phyloP scores from a whole-genome alignment of 1,140 invertebrate genomes.

The Polypedilum vanderplanki region DNA sequence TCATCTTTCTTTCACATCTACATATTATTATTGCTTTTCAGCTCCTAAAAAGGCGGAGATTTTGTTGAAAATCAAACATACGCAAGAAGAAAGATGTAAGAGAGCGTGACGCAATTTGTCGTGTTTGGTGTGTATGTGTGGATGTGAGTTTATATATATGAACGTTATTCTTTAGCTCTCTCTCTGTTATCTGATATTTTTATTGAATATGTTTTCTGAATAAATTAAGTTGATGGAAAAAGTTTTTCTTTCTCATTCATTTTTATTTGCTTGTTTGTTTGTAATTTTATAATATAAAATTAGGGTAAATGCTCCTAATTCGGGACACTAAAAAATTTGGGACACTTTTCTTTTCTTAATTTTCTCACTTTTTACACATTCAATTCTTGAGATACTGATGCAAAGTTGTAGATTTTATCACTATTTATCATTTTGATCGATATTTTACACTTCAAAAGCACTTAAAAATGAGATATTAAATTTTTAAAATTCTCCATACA shows the following conservation, averaged over 20 bases:
- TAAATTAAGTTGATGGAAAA: constrained; percentile 28
- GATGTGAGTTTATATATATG: too few species aligned
- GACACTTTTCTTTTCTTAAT: too few species aligned
- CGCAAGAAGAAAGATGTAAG: background rate
- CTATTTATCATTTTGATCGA: too few species aligned
- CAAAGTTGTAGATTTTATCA: too few species aligned
- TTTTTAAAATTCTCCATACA: too few species aligned
- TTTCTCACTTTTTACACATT: too few species aligned
- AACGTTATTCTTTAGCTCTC: background rate
- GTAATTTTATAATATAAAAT: background rate
- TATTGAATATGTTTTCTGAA: constrained; percentile 24
- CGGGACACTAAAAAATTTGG: too few species aligned
- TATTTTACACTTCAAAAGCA: too few species aligned
- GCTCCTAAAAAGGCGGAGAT: background rate
- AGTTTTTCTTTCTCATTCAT: constrained; percentile 6
- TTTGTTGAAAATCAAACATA: background rate
- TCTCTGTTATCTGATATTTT: constrained; percentile 26
- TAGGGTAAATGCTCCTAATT: too few species aligned
- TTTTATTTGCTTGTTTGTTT: constrained; percentile 9
- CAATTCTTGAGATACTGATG: too few species aligned
- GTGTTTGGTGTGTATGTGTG: background rate
- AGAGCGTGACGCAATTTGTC: constrained; percentile 21
- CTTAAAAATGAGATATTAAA: too few species aligned
- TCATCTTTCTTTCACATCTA: background rate
- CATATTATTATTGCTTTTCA: background rate